Base-by-base conservation (phyloP, 2,888 invertebrate genomes). In the Dynastes hyllus region DNA sequence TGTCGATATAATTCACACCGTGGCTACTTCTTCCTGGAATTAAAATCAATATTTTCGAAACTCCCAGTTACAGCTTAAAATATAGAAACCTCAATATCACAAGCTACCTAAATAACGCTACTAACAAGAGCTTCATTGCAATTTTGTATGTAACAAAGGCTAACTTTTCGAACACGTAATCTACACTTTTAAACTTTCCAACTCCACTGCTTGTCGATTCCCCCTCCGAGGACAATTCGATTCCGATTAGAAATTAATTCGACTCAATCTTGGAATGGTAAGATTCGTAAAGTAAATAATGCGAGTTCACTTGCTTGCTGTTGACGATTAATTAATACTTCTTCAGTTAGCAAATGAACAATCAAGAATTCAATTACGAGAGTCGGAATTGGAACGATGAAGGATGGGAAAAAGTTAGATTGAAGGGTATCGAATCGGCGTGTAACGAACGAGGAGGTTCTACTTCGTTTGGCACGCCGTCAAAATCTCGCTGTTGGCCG, bases 391-490 rank as follows among this genome's bases (percentile, higher is more conserved):
- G 40, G 40, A 40, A 40, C 40, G 45, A 11, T 2, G 45, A 45
- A 45, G 45, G 11, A 45, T 11, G 55, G 22, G 55, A 16, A 55
- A 55, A 55, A 55, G 16, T 55, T 55, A 16, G 55, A 55, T 55
- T 55, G n/a, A 55, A 55, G 22, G n/a, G 55, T 55, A 55, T 22
- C 55, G n/a, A 55, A 55, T 55, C n/a, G 53, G n/a, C n/a, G 55
- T 16, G 22, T 55, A n/a, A n/a, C 55, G 55, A 55, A n/a, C 6
- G 22, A 55, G 29, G 29, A 63, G 11, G 27, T 29, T 32, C 63
- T 63, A 63, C 32, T 32, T 63, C 63, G 29, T 63, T 58, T 63
- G 63, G 63, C 63, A 63, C 63, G 32, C 63, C 32, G 27, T 63
- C 63, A 63, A 63, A 9, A 63, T 32, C 63, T 58, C 27, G 32